Evolutionary conservation across 2,797 vertebrate species (phyloP), one percentile per base, ranked within the genome.

Genomic region (Octomys mimax): DNA sequence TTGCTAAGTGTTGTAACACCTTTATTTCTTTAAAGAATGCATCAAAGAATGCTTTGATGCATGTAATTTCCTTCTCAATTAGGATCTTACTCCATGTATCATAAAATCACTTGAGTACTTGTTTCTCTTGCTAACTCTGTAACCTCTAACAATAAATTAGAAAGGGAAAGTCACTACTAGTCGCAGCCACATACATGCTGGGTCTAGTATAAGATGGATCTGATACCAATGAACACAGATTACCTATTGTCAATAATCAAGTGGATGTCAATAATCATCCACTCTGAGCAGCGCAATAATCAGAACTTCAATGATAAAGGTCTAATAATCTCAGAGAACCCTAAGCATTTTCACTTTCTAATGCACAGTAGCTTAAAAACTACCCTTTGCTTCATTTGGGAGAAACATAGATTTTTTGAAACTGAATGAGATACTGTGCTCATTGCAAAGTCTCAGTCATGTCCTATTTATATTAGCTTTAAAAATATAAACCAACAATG

Each of bases 341-440:
- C 52, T 52, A 42, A 77, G 18, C 79, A 75, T 73, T 66, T 89
- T 61, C 14, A 89, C 86, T 94, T 96, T 36, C 28, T n/a, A 83
- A 31, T 2, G 22, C 21, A 91, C 5, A 39, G 8, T 24, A 75
- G 61, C 81, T 89, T 73, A 5, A 61, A 73, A 91, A 82, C 75
- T n/a, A 28, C 2, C 1, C 14, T 42, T 6, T 57, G 11, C 16
- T 70, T 39, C n/a, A 26, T 70, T 78, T 84, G 59, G 49, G 49
- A 31, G 86, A 54, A 71, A 6, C 79, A 82, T 5, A 52, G 24
- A 16, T 42, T 70, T 92, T 57, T 70, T 84, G 14, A 87, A 87
- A 39, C 6, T 70, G 2, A 33, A 18, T 62, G 4, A 36, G 14
- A 84, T 0, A 85, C 5, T 28, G 33, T 87, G 36, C 8, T 46